Evolutionary conservation across 2,888 invertebrate species (phyloP), one percentile per base, ranked within the genome.

Genomic region (Drosophila mercatorum): DNA sequence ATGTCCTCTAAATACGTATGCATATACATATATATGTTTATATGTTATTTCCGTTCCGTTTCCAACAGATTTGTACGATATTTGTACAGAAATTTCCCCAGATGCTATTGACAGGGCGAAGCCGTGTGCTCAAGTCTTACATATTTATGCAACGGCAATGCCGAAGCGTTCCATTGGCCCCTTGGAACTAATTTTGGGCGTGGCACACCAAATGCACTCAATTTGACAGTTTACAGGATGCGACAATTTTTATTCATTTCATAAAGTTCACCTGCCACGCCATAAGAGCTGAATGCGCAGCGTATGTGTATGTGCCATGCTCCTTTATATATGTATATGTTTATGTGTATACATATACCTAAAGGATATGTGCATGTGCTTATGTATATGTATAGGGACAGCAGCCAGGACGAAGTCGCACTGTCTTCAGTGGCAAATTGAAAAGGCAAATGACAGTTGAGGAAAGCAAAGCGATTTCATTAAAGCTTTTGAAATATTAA

Each of bases 401-500:
- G 22, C 44, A 55, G 47, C 22, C 38, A 31, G 49, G 38, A 34
- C 49, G 55, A 47, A 43, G 66, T 17, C 53, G 57, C 26, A 60
- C 43, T 22, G 64, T 62, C 65, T 72, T 58, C 41, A 71, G 76
- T 53, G 47, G 73, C 72, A 83, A 83, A 86, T 86, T 83, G 83
- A 81, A 86, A 86, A 81, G 79, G 80, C 78, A 80, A 76, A 79
- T 73, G 68, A 64, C 72, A 70, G 72, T 66, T 63, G 67, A 59
- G 67, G 47, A 65, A 75, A 69, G 83, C 81, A 85, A 84, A 83
- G 74, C 78, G 88, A 88, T 88, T 88, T 88, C 85, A 88, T 88
- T 86, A 85, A 85, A 81, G 73, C 83, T 83, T 78, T 81, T 88
- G 75, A 86, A 86, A 88, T 88, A 86, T 86, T 88, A 80, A 84